Conservation (phyloP, 2,888 invertebrate genomes). For the Aporophyla lueneburgensis region DNA sequence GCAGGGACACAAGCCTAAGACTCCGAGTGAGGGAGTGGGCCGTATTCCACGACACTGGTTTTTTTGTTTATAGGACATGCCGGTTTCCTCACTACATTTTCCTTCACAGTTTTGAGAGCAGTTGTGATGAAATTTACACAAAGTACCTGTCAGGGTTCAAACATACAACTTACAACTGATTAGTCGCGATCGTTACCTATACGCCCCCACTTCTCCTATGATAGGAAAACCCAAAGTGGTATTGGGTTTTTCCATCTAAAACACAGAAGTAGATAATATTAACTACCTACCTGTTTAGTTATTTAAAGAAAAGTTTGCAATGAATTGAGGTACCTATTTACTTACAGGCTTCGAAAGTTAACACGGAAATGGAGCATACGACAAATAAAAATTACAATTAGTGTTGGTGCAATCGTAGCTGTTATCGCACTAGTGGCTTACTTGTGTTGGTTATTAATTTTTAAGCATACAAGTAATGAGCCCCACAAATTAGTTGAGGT, state of each 20-base stretch:
- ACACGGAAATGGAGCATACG: conserved; percentile 73
- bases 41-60: too few species aligned
- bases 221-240: too few species aligned
- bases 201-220: too few species aligned
- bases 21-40: too few species aligned
- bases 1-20: too few species aligned
- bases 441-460: conserved; percentile 68
- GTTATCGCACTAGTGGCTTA: conserved; percentile 74
- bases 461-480: conserved; percentile 3
- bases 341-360: conserved; percentile 77
- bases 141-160: too few species aligned
- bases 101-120: too few species aligned
- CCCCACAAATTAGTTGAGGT: conserved; percentile 26
- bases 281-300: background rate
- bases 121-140: too few species aligned
- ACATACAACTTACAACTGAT: too few species aligned
- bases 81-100: too few species aligned
- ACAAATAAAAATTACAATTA: conserved; percentile 73
- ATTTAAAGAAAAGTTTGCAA: background rate
- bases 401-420: conserved; percentile 62
- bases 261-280: background rate
- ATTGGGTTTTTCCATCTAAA: background rate
- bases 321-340: conserved; percentile 33
- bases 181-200: too few species aligned
- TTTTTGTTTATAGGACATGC: too few species aligned